These are phyloP conservation scores for Trematomus loennbergii DNA, from an alignment of 2,113 vertebrate genomes.

Conservation along the genomic window DNA sequence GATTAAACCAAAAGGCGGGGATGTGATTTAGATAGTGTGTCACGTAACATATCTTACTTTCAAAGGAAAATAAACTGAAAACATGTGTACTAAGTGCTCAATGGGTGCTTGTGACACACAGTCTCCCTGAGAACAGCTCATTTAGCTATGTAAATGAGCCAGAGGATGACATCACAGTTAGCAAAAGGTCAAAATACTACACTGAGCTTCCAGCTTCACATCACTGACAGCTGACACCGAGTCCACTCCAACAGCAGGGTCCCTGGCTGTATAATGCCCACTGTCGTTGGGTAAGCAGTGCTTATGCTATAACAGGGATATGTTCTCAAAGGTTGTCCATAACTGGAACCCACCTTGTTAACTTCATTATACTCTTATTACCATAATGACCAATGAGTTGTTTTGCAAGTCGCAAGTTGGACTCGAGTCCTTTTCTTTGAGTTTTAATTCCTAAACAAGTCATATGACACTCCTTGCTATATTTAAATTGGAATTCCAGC, in stretches of 20 bases:
- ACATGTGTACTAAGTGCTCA: conserved; percentile 12
- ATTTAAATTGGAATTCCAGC: too few relatives aligned
- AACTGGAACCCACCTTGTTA: not conserved
- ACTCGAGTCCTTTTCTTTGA: too few relatives aligned
- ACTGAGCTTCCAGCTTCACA: conserved; percentile 47
- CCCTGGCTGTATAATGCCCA: conserved; percentile 19
- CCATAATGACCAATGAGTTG: too few relatives aligned
- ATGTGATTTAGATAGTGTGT: conserved; percentile 35
- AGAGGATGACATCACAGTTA: conserved; percentile 56
- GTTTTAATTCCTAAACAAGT: too few relatives aligned
- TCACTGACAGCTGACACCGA: conserved; percentile 67
- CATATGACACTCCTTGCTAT: too few relatives aligned
- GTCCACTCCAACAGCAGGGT: conserved; percentile 44
- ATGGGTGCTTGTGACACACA: conserved; percentile 10
- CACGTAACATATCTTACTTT: conserved; percentile 6
- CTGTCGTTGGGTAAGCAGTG: not conserved
- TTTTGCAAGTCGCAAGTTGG: too few relatives aligned
- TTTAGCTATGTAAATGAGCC: conserved; percentile 56
- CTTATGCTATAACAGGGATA: conserved; percentile 6
- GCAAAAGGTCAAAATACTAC: conserved; percentile 74
- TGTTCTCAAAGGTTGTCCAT: conserved; percentile 29
- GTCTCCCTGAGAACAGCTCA: conserved; percentile 33
- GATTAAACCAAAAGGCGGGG: conserved; percentile 43
- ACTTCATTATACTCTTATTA: not conserved
- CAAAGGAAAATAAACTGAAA: conserved; percentile 31